Evolutionary conservation across 2,888 invertebrate species (phyloP).

Genomic region (Macrophya alboannulata): DNA sequence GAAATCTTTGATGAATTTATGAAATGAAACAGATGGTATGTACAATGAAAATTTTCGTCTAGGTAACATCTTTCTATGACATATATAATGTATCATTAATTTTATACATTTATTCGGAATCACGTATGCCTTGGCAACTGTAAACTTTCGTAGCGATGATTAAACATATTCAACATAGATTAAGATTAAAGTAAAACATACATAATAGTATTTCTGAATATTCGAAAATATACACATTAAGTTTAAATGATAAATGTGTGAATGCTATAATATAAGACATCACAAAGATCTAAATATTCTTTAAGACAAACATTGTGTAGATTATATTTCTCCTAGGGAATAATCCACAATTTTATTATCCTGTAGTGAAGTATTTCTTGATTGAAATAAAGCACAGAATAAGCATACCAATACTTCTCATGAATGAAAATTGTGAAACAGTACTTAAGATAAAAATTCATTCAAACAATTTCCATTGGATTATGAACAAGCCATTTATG

Average conservation of each 20-base stretch:
- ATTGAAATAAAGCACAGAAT: background rate
- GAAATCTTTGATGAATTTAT: background rate
- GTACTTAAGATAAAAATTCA: constrained; percentile 3
- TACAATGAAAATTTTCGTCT: constrained; percentile 33
- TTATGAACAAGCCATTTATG: background rate
- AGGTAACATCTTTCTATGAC: constrained; percentile 5
- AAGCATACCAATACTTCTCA: background rate
- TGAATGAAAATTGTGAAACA: background rate
- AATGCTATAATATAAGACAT: background rate
- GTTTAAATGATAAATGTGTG: background rate
- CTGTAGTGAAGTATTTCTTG: background rate
- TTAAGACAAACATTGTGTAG: background rate
- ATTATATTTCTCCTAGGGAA: background rate
- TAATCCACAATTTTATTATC: background rate
- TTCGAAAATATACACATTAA: background rate
- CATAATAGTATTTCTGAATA: background rate
- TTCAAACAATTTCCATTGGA: background rate
- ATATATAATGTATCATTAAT: constrained; percentile 32
- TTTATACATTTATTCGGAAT: constrained; percentile 28
- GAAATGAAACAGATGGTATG: constrained; percentile 44
- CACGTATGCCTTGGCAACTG: constrained; percentile 6
- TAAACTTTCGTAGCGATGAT: background rate
- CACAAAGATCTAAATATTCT: background rate
- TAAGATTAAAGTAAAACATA: constrained; percentile 3
- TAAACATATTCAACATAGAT: constrained; percentile 8